phyloP scores from a whole-genome alignment of 2,113 vertebrate genomes.

The Bos indicus region DNA sequence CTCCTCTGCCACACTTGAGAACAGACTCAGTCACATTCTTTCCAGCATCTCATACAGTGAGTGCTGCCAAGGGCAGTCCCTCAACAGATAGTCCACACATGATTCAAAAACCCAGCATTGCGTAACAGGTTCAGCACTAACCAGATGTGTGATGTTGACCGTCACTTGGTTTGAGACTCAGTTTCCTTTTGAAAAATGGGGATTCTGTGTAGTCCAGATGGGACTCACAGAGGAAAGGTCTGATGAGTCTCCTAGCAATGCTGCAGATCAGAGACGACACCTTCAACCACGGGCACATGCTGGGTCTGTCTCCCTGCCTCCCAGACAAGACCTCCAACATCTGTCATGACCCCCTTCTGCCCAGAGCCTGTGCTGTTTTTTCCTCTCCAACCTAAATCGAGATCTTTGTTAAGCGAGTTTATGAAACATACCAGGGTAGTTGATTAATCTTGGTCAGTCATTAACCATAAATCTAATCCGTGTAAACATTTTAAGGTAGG shows the following conservation, averaged over 20 bases:
- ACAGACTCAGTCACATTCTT: not conserved
- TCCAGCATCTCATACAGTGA: not conserved
- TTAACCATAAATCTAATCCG: not conserved
- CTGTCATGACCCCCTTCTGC: not conserved
- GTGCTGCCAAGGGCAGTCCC: not conserved
- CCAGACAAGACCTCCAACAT: not conserved
- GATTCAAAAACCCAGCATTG: not conserved
- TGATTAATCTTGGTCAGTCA: not conserved
- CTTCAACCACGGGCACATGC: not conserved
- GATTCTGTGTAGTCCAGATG: not conserved
- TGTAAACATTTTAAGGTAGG: not conserved
- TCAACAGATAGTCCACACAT: not conserved
- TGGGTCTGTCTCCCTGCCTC: not conserved
- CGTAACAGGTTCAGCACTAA: not conserved
- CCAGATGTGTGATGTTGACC: not conserved
- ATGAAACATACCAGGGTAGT: not conserved
- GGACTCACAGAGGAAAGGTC: not conserved
- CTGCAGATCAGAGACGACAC: not conserved
- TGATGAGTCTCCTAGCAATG: too few species aligned
- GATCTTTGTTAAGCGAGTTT: not conserved
- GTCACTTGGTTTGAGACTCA: not conserved
- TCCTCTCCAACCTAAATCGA: not conserved
- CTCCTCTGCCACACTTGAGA: not conserved
- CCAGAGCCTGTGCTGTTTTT: not conserved
- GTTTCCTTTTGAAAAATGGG: not conserved